phyloP scores from a whole-genome alignment of 2,888 invertebrate species.

The Mesochorus sp. region DNA sequence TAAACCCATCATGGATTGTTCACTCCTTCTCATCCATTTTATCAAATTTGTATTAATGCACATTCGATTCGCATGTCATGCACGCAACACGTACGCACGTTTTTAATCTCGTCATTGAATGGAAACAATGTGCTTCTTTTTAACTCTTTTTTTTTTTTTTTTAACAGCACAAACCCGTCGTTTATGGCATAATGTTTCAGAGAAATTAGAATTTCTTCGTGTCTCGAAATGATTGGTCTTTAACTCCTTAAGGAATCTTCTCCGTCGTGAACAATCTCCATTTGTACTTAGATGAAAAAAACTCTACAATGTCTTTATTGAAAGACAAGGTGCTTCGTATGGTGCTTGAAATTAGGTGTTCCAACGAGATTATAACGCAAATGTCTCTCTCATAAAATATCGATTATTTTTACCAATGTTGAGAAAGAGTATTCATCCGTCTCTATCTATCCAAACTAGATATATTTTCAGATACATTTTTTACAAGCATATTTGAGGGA shows the following conservation, averaged over 20 bases:
- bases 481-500: conserved; percentile 10
- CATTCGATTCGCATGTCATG: conserved; percentile 14
- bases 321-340: conserved; percentile 23
- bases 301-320: too few relatives aligned
- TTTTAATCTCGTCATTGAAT: too few relatives aligned
- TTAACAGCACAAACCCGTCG: conserved; percentile 77
- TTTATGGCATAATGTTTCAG: conserved; percentile 79
- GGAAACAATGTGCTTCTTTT: conserved; percentile 12
- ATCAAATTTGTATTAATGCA: conserved; percentile 25
- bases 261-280: conserved; percentile 9
- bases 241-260: conserved; percentile 39
- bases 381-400: background rate
- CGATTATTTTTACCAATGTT: background rate
- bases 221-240: conserved; percentile 54
- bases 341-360: conserved; percentile 38
- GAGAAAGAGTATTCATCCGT: conserved; percentile 14
- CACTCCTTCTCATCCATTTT: conserved; percentile 10
- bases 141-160: conserved; percentile 22
- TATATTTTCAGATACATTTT: conserved; percentile 58
- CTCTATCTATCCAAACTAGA: conserved; percentile 49
- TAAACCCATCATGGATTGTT: background rate
- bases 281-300: background rate
- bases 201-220: conserved; percentile 71
- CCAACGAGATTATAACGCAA: conserved; percentile 25
- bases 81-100: conserved; percentile 36